phyloP scores from a whole-genome alignment of 1,140 invertebrate genomes.

The Leptinotarsa texana region DNA sequence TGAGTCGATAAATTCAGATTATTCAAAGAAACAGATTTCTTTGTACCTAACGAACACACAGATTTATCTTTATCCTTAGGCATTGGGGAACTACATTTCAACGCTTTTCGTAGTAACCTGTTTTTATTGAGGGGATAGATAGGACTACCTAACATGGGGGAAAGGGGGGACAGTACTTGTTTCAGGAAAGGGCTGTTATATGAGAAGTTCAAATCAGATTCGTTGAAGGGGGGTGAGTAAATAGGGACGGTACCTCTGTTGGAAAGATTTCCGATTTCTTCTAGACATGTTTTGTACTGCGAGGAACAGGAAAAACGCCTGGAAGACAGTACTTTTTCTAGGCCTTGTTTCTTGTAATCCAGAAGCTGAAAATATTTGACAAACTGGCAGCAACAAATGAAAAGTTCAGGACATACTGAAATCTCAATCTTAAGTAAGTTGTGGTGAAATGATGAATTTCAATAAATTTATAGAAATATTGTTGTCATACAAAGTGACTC shows the following conservation, averaged over 20 bases:
- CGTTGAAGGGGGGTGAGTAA: slow-evolving; percentile 16
- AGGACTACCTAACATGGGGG: slow-evolving; percentile 11
- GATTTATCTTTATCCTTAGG: not conserved
- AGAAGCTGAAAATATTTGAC: slow-evolving; percentile 22
- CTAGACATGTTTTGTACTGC: slow-evolving; percentile 10
- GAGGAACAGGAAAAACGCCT: slow-evolving; percentile 14
- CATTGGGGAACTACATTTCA: slow-evolving; percentile 11
- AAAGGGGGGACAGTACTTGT: slow-evolving; percentile 1
- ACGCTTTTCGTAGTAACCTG: not conserved
- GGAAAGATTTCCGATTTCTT: not conserved
- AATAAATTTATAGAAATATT: no score
- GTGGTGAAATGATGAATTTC: no score
- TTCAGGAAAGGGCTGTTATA: slow-evolving; percentile 17
- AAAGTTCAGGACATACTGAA: no score
- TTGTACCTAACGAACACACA: not conserved
- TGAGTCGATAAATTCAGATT: slow-evolving; percentile 6
- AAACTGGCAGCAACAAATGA: no score
- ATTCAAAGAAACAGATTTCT: slow-evolving; percentile 10
- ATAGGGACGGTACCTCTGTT: slow-evolving; percentile 24
- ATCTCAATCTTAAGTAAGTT: no score
- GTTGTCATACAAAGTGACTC: no score
- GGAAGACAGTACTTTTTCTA: slow-evolving; percentile 25
- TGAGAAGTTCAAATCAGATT: not conserved
- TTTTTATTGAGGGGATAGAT: slow-evolving; percentile 14
- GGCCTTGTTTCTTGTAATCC: slow-evolving; percentile 24